phyloP scores from a whole-genome alignment of 2,888 invertebrate genomes.

The Nowickia ferox region DNA sequence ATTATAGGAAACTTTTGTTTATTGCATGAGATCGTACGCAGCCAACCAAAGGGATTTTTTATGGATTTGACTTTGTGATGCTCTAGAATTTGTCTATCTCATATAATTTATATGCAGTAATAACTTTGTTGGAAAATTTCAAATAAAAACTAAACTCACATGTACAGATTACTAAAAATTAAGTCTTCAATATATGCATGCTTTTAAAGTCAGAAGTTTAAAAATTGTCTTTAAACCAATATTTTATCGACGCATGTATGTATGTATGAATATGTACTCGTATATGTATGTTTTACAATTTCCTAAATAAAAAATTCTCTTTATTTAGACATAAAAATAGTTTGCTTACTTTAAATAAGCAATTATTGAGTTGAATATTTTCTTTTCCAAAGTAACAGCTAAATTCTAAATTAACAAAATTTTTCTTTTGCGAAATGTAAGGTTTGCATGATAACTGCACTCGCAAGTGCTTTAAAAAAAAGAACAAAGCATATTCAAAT shows the following conservation, averaged over 20 bases:
- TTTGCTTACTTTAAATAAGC: no score
- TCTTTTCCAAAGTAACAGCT: neutral
- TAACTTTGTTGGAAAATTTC: conserved; percentile 44
- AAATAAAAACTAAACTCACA: conserved; percentile 9
- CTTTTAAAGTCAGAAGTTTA: conserved; percentile 16
- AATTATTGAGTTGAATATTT: conserved; percentile 10
- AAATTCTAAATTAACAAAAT: neutral
- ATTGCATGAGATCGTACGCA: conserved; percentile 58
- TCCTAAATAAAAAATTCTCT: no score
- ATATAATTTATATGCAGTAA: conserved; percentile 51
- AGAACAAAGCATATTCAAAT: conserved; percentile 42
- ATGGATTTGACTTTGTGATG: conserved; percentile 59
- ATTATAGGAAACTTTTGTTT: conserved; percentile 64
- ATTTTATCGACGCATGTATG: neutral
- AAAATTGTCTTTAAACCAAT: neutral
- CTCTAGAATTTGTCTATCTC: conserved; percentile 50
- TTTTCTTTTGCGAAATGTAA: conserved; percentile 6
- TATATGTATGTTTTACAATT: no score
- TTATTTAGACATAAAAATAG: no score
- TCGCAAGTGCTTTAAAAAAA: conserved; percentile 55
- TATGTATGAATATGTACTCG: neutral
- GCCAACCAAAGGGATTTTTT: conserved; percentile 57
- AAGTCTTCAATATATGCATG: conserved; percentile 26
- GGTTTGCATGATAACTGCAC: conserved; percentile 53
- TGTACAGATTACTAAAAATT: conserved; percentile 31